Evolutionary conservation across 2,797 vertebrate species (phyloP), one percentile per base, ranked within the genome.

Genomic region (Myoxocephalus aenaeus): DNA sequence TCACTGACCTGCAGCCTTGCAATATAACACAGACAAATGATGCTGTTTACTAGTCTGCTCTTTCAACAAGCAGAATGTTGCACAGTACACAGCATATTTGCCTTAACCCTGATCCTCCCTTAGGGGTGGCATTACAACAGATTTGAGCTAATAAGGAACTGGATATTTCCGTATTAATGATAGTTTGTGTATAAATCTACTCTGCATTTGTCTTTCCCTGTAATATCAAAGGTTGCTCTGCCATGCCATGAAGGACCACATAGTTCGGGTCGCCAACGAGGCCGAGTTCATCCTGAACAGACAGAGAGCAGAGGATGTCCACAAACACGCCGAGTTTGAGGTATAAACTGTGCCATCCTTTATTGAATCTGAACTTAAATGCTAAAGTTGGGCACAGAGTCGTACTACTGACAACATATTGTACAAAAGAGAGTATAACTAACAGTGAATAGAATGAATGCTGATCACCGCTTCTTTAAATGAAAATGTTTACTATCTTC

Each of bases 211-310:
- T 22, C 53, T 38, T 27, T 62, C n/a, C 82, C 22, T 69, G 14
- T 25, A 1, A 65, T 72, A 22, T 87, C 88, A 58, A 80, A 99
- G 98, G 89, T 95, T 99, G 71, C 90, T 99, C 40, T 99, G 98
- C 88, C 98, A 99, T 62, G 98, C 98, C 69, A 99, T 99, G 98
- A 99, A 99, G 93, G 98, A 99, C 91, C 98, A 99, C 83, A 99
- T 99, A 64, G 98, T 99, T 2, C 97, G 98, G 13, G 98, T 99
- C 1, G 98, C 98, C 80, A 99, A 99, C 59, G 98, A 99, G 89
- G 98, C 98, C 0, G 97, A 99, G 90, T 99, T 99, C 90, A 99
- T 99, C 93, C 94, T 99, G 86, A 99, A 98, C 91, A 92, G 98
- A 84, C 98, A 99, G 93, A 94, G 98, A 81, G 98, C 98, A 0